Evolutionary conservation across 1,140 invertebrate species (phyloP).

Genomic region (Drosophila saltans): DNA sequence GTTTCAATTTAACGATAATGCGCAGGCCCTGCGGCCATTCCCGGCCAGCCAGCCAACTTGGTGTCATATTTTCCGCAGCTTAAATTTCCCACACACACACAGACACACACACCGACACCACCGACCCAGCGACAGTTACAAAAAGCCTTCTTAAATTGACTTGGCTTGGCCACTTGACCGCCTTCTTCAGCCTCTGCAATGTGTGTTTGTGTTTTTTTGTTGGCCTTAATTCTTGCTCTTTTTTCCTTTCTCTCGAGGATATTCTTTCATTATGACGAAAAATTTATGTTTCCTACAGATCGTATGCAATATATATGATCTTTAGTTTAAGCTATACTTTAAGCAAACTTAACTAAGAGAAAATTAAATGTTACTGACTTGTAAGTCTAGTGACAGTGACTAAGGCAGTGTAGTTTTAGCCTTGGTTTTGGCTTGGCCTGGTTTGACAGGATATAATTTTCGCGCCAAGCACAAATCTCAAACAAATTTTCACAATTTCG

Average conservation of each 20-base stretch:
- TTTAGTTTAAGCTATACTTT: too few relatives aligned
- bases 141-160: conserved; percentile 11
- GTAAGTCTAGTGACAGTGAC: too few relatives aligned
- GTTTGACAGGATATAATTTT: conserved; percentile 67
- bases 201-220: not conserved
- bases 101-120: conserved; percentile 7
- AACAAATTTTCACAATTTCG: conserved; percentile 67
- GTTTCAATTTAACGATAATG: conserved; percentile 77
- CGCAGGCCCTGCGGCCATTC: conserved; percentile 64
- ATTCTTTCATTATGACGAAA: too few relatives aligned
- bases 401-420: not conserved
- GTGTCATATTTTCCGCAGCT: conserved; percentile 81
- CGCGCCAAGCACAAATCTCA: conserved; percentile 73
- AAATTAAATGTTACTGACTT: too few relatives aligned
- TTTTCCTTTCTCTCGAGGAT: too few relatives aligned
- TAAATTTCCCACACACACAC: conserved; percentile 63
- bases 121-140: not conserved
- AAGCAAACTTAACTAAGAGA: too few relatives aligned
- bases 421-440: not conserved
- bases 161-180: conserved; percentile 7
- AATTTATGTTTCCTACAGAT: too few relatives aligned
- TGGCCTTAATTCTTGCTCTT: not conserved
- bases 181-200: conserved; percentile 3
- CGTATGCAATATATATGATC: too few relatives aligned
- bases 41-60: conserved; percentile 51